A percentile compares a stretch with the other conserved stretches of the same genome.
Conservation (phyloP, 1,140 invertebrate genomes). For the Andricus grossulariae region DNA sequence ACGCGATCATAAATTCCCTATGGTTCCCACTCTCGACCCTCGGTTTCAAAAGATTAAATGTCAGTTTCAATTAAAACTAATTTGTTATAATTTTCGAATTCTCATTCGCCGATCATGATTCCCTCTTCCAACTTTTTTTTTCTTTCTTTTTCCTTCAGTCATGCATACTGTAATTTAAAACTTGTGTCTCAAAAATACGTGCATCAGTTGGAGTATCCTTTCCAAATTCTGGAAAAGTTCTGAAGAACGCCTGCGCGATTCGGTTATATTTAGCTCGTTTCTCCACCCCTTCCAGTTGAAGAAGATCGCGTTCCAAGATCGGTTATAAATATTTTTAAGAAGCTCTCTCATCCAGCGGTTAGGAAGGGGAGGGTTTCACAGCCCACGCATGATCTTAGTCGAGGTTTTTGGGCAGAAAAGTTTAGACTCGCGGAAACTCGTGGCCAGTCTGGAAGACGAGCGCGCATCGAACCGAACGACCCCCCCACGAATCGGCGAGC, state of each 20-base stretch:
- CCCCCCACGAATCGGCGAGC: constrained; percentile 2
- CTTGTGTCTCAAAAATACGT: too few species aligned
- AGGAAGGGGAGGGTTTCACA: constrained; percentile 54
- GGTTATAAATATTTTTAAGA: constrained; percentile 75
- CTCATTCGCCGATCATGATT: too few species aligned
- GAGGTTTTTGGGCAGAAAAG: constrained; percentile 68
- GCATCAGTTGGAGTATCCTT: neutral
- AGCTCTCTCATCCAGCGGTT: constrained; percentile 45
- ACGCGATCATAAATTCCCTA: neutral
- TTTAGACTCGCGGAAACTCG: constrained; percentile 62
- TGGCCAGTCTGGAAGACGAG: constrained; percentile 63
- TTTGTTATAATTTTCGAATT: too few species aligned
- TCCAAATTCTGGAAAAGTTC: constrained; percentile 8
- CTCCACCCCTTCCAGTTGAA: constrained; percentile 32
- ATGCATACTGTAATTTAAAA: too few species aligned
- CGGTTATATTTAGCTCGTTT: constrained; percentile 58
- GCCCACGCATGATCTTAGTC: constrained; percentile 40
- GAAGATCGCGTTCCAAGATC: constrained; percentile 62
- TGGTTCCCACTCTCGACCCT: neutral
- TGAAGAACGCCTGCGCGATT: constrained; percentile 44
- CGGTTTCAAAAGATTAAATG: too few species aligned
- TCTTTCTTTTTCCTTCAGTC: too few species aligned
- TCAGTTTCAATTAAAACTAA: too few species aligned
- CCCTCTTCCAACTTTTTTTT: too few species aligned
- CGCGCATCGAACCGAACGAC: constrained; percentile 56